phyloP scores from a whole-genome alignment of 2,113 vertebrate genomes.

The Thinocorus orbignyianus region DNA sequence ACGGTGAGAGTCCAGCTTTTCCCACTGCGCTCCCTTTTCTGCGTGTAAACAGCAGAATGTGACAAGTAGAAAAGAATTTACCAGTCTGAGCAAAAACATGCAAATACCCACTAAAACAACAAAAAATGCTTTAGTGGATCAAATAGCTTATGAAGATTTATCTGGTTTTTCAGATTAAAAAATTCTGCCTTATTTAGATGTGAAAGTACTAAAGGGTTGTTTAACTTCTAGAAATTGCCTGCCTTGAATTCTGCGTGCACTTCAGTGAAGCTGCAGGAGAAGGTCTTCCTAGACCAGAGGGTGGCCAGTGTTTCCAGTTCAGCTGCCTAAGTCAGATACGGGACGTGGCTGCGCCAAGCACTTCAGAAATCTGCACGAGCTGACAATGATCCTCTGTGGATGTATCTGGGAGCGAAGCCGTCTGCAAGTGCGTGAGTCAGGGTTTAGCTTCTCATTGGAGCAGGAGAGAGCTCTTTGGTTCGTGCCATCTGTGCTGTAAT shows the following conservation, averaged over 20 bases:
- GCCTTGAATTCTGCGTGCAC: background rate
- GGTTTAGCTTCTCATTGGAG: conserved; percentile 45
- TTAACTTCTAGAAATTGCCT: conserved; percentile 26
- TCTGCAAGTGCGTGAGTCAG: conserved; percentile 7
- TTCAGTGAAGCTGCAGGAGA: background rate
- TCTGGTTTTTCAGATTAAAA: background rate
- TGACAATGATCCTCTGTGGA: conserved; percentile 3
- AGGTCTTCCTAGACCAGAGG: background rate
- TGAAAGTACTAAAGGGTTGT: background rate
- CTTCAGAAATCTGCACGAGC: background rate
- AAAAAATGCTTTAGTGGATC: background rate
- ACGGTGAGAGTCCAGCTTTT: background rate
- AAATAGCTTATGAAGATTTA: background rate
- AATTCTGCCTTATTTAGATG: background rate
- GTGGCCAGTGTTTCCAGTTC: conserved; percentile 24
- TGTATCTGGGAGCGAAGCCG: conserved; percentile 12
- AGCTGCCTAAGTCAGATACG: background rate
- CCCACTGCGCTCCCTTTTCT: background rate
- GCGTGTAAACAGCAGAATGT: background rate
- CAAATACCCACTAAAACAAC: background rate
- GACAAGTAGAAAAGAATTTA: background rate
- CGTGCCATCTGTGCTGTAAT: conserved; percentile 25
- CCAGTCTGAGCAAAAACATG: background rate
- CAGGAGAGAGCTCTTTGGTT: conserved; percentile 35
- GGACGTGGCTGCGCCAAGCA: background rate